These are phyloP conservation scores for Pentalonia nigronervosa DNA, from an alignment of 1,140 invertebrate species.

Conservation along the genomic window DNA sequence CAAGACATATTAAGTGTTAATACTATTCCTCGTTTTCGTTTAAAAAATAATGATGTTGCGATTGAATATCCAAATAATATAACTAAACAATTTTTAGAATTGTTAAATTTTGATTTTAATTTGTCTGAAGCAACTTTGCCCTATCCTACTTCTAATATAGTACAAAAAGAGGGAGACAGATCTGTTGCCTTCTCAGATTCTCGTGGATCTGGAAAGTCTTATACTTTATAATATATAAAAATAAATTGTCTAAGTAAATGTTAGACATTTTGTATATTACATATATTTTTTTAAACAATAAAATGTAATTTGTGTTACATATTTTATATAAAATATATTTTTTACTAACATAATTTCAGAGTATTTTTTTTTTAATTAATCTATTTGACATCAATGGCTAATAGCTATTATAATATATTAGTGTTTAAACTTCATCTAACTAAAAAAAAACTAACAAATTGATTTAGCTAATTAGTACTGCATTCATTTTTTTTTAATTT, in stretches of 20 bases:
- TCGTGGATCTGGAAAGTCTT: conserved; percentile 54
- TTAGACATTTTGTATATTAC: background rate
- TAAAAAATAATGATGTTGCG: conserved; percentile 42
- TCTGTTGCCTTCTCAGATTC: conserved; percentile 63
- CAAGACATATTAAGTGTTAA: conserved; percentile 38
- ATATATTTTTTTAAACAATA: background rate
- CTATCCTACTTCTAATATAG: conserved; percentile 69
- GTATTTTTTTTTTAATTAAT: no score
- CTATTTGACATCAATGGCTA: no score
- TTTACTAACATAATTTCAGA: background rate
- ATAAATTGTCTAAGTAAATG: background rate
- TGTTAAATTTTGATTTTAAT: background rate
- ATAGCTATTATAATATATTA: no score
- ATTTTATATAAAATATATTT: background rate
- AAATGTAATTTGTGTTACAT: background rate
- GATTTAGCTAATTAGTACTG: no score
- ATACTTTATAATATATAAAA: conserved; percentile 40
- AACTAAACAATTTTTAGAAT: background rate
- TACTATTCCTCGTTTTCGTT: conserved; percentile 48
- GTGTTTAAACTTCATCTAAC: no score
- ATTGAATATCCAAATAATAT: conserved; percentile 35
- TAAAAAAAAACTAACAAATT: no score
- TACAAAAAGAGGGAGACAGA: conserved; percentile 69
- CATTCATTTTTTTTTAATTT: no score
- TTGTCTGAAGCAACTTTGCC: conserved; percentile 63